phyloP scores from a whole-genome alignment of 2,113 vertebrate genomes.

The Pimephales promelas region DNA sequence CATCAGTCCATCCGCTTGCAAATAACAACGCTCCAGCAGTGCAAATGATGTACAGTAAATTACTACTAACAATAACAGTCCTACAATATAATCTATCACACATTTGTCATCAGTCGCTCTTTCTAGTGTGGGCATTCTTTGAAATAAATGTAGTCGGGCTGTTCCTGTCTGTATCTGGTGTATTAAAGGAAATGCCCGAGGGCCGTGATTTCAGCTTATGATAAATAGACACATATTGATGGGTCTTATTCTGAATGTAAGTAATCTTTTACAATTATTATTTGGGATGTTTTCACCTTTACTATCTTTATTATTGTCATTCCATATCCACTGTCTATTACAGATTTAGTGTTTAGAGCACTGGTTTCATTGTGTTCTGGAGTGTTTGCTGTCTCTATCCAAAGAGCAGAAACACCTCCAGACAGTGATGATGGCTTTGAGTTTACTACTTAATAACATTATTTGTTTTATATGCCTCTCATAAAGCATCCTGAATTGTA shows the following conservation, averaged over 20 bases:
- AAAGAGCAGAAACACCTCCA: not conserved
- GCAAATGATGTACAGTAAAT: conserved; percentile 15
- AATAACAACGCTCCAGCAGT: conserved; percentile 5
- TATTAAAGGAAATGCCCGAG: not conserved
- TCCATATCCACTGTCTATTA: not conserved
- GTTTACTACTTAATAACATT: not conserved
- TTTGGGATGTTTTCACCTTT: conserved; percentile 43
- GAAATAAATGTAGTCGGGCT: not conserved
- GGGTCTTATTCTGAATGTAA: conserved; percentile 74
- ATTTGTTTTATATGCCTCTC: not conserved
- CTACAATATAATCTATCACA: not conserved
- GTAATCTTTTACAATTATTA: conserved; percentile 70
- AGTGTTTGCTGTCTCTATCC: too few species aligned
- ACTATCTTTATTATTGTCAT: conserved; percentile 57
- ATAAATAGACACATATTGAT: conserved; percentile 1
- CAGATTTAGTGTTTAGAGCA: conserved; percentile 15
- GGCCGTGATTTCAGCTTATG: not conserved
- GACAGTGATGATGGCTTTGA: not conserved
- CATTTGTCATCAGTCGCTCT: not conserved
- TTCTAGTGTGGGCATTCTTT: not conserved
- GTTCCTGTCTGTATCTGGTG: not conserved
- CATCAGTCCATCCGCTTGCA: conserved; percentile 17
- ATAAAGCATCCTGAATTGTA: not conserved
- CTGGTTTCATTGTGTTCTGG: conserved; percentile 13
- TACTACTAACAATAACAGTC: conserved; percentile 8